These are phyloP conservation scores for Carollia perspicillata DNA, from an alignment of 2,113 vertebrate genomes.

Conservation along the genomic window DNA sequence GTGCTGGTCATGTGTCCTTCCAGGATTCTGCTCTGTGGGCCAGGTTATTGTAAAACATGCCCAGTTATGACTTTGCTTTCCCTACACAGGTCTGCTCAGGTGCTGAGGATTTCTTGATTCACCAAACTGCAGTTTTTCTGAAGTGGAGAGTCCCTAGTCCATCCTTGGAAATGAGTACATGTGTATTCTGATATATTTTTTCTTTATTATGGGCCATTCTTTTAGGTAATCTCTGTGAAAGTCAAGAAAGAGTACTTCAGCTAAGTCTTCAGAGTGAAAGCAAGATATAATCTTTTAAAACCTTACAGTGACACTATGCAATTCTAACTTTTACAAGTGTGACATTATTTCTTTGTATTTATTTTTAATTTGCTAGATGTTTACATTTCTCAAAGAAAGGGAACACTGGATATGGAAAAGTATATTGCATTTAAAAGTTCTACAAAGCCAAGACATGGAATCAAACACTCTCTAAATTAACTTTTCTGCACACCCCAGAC, in stretches of 20 bases:
- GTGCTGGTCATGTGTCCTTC: not conserved
- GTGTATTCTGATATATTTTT: not conserved
- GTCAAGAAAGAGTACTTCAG: not conserved
- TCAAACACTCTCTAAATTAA: not conserved
- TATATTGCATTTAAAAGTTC: not conserved
- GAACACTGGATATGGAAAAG: not conserved
- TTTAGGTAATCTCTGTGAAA: not conserved
- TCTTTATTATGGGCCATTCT: not conserved
- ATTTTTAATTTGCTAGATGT: not conserved
- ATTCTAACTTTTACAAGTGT: not conserved
- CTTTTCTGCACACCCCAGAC: not conserved
- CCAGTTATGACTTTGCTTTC: not conserved
- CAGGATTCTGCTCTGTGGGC: not conserved
- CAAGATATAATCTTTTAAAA: not conserved
- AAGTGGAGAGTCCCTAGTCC: not conserved
- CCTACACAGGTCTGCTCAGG: not conserved
- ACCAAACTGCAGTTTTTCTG: not conserved
- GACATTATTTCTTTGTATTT: not conserved
- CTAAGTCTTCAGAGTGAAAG: not conserved
- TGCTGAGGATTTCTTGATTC: not conserved
- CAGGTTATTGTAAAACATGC: not conserved
- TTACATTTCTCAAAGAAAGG: not conserved
- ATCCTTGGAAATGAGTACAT: not conserved
- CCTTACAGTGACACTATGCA: not conserved
- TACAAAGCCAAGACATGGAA: not conserved